A percentile compares a stretch with the other conserved stretches of the same genome.
Evolutionary conservation across 2,888 invertebrate genomes (phyloP).

Genomic region (Physocephala rufipes): DNA sequence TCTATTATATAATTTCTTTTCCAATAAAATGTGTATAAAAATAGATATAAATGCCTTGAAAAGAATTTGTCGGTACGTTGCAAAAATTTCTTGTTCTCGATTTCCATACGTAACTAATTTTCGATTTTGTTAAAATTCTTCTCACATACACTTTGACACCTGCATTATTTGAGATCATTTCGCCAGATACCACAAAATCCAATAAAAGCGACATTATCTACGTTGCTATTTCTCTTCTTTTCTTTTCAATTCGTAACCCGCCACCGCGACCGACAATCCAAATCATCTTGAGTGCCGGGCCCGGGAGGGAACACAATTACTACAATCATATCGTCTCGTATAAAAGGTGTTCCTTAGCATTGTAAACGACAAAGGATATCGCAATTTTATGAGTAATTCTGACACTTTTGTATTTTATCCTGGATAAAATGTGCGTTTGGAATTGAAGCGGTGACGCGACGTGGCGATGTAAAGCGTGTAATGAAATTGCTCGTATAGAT

Average conservation of each 20-base stretch:
- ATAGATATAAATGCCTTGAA: neutral
- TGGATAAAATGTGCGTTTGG: conserved; percentile 13
- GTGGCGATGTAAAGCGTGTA: too few species aligned
- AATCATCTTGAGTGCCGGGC: neutral
- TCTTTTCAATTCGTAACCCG: too few species aligned
- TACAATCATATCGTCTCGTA: conserved; percentile 33
- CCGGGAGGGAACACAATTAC: neutral
- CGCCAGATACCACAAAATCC: conserved; percentile 11
- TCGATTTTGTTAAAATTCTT: neutral
- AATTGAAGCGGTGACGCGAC: too few species aligned
- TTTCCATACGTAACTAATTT: neutral
- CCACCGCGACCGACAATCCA: neutral
- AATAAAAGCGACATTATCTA: neutral
- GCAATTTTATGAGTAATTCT: conserved; percentile 54
- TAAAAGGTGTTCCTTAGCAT: conserved; percentile 47
- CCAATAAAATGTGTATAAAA: too few species aligned
- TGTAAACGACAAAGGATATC: conserved; percentile 62
- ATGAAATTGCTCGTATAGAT: conserved; percentile 41
- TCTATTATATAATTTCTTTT: too few species aligned
- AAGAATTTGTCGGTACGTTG: neutral
- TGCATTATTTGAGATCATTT: neutral
- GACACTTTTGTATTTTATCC: conserved; percentile 39
- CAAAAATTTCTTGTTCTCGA: neutral
- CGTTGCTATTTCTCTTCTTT: neutral
- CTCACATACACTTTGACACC: neutral